Percentiles rank a stretch among this genome's conserved stretches.
Conservation (phyloP, 2,113 vertebrate species). For the Melospiza georgiana region DNA sequence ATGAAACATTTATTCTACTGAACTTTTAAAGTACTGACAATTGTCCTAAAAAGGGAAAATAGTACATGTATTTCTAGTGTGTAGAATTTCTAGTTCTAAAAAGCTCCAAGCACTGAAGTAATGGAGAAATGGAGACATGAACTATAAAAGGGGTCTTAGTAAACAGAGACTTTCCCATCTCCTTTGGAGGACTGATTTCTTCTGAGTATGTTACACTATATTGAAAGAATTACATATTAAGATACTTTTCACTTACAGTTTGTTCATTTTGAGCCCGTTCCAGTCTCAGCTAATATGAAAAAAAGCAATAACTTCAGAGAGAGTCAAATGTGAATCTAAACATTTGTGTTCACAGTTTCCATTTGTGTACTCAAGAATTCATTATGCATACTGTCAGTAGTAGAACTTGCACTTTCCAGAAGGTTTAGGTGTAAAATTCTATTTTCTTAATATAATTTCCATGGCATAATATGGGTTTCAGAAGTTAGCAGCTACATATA, state of each 20-base stretch:
- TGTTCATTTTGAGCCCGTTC: neutral
- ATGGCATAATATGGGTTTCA: neutral
- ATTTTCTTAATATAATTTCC: neutral
- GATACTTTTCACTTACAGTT: neutral
- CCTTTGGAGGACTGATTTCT: neutral
- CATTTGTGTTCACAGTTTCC: neutral
- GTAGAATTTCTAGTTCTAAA: neutral
- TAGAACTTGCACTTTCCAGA: neutral
- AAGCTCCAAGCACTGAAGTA: neutral
- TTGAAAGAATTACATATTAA: neutral
- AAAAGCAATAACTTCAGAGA: neutral
- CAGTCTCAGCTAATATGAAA: neutral
- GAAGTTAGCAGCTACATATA: neutral
- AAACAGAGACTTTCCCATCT: neutral
- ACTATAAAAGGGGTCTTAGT: neutral
- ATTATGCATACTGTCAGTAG: neutral
- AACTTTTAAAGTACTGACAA: neutral
- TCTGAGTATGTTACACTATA: neutral
- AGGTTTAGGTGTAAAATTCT: neutral
- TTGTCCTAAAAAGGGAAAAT: neutral
- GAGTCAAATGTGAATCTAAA: neutral
- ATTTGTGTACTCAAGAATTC: neutral
- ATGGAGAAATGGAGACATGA: neutral
- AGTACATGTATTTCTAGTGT: neutral
- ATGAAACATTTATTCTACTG: neutral